A percentile compares a stretch with the other conserved stretches of the same genome.
phyloP scores from a whole-genome alignment of 2,797 vertebrate species.

The Chaenodraco wilsoni region DNA sequence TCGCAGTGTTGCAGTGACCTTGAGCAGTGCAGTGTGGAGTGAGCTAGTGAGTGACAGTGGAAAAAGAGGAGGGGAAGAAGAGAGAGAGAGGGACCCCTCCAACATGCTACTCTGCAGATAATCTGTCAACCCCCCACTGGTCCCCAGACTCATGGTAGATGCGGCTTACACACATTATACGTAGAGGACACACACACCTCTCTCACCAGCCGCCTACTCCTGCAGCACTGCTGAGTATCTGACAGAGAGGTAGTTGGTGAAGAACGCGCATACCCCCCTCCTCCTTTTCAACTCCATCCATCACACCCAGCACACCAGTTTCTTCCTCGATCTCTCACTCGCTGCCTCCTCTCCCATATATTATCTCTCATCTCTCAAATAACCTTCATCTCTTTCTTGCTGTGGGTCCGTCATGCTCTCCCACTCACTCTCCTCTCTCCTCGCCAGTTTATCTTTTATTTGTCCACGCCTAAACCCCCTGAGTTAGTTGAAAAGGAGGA shows the following conservation, averaged over 20 bases:
- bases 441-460: slow-evolving; percentile 67
- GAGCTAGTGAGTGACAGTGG: slow-evolving; percentile 56
- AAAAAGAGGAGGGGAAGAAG: slow-evolving; percentile 45
- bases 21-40: slow-evolving; percentile 66
- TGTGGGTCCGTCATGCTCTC: slow-evolving; percentile 12
- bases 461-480: slow-evolving; percentile 61
- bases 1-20: slow-evolving; percentile 81
- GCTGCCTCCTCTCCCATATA: slow-evolving; percentile 38
- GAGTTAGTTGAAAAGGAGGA: slow-evolving; percentile 27
- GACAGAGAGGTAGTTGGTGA: slow-evolving; percentile 68
- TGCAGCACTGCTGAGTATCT: slow-evolving; percentile 66
- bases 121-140: slow-evolving; percentile 80
- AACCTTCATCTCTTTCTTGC: slow-evolving; percentile 31
- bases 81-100: slow-evolving; percentile 27
- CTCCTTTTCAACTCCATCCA: slow-evolving; percentile 69
- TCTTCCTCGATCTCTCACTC: slow-evolving; percentile 50
- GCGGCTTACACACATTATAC: slow-evolving; percentile 48
- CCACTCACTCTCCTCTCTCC: slow-evolving; percentile 13
- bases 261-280: slow-evolving; percentile 62
- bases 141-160: slow-evolving; percentile 73
- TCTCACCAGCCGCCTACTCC: slow-evolving; percentile 57
- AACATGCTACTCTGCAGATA: slow-evolving; percentile 79
- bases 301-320: slow-evolving; percentile 61
- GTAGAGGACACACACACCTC: slow-evolving; percentile 36
- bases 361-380: slow-evolving; percentile 48